Base-by-base conservation (phyloP, 2,888 invertebrate species). In the Phaonia tiefii region DNA sequence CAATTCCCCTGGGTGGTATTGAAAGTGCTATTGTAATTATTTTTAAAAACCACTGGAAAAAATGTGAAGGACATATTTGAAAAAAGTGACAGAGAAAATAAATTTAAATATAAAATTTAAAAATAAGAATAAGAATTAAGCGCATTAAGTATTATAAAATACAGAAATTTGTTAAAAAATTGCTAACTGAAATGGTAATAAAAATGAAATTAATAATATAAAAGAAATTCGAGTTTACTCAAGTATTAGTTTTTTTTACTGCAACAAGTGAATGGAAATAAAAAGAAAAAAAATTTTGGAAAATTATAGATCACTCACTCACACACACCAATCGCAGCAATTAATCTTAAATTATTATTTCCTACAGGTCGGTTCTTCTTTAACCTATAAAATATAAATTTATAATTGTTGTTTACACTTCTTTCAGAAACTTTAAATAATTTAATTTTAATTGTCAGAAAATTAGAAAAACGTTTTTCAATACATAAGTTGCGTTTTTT, bases 121-220 rank as follows among this genome's bases (percentile, higher is more conserved):
- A 7, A 49, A n/a, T 17, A 49, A 63, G 39, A 37, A 63, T 39
- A 39, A 39, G 22, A 20, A 63, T 42, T 63, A 63, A 63, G 42
- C 63, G 42, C 13, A 63, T 63, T 63, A n/a, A n/a, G n/a, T n/a
- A 63, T 63, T 42, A 63, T n/a, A 60, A 60, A 60, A n/a, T 15
- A 49, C 7, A 49, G 7, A 60, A 20, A 63, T 63, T 63, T 63
- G 63, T 63, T 63, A 63, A 63, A 63, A 39, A 17, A 63, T 63
- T 63, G 63, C 63, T 63, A 63, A 63, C 39, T 63, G 42, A 63
- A 22, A 63, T 17, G 39, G 63, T 63, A 63, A 63, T 63, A 63
- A 60, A 63, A 17, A 63, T 51, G 20, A 51, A 20, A 51, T 51
- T 51, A 51, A 20, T 51, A 44, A 44, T 44, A 51, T 8, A 51